Evolutionary conservation across 2,113 vertebrate species (phyloP).

Genomic region (Paratilapia polleni): DNA sequence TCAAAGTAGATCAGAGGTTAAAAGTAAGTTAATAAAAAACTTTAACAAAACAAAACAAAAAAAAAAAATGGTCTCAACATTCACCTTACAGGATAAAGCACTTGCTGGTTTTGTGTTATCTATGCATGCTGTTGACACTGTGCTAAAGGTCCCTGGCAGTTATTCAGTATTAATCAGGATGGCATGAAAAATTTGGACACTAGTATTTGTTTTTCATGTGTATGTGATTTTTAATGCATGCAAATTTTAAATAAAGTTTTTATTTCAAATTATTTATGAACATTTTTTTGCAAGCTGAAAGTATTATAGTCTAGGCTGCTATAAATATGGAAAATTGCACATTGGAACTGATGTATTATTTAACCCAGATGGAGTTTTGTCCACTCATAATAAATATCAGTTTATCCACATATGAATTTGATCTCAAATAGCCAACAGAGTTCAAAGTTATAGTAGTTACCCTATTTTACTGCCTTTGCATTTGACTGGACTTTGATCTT

Average conservation of each 20-base stretch:
- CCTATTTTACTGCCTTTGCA: background rate
- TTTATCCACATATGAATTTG: background rate
- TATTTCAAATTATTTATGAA: too few relatives aligned
- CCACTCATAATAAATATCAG: background rate
- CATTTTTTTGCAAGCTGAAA: too few relatives aligned
- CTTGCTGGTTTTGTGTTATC: background rate
- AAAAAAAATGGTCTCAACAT: background rate
- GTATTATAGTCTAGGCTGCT: too few relatives aligned
- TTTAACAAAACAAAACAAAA: background rate
- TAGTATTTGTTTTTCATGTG: background rate
- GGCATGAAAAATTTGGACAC: background rate
- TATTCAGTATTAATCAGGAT: background rate
- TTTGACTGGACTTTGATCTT: conserved; percentile 3
- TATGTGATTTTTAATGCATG: background rate
- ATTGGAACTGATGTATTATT: background rate
- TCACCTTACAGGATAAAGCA: background rate
- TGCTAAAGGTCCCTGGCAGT: background rate
- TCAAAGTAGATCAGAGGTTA: too few relatives aligned
- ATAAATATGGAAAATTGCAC: background rate
- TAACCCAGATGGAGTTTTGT: background rate
- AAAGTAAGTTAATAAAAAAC: too few relatives aligned
- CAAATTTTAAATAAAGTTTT: background rate
- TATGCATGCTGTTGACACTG: background rate
- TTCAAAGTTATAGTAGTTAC: background rate
- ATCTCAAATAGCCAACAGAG: background rate